Evolutionary conservation across 2,888 invertebrate species (phyloP).

Genomic region (Acanthosoma haemorrhoidale): DNA sequence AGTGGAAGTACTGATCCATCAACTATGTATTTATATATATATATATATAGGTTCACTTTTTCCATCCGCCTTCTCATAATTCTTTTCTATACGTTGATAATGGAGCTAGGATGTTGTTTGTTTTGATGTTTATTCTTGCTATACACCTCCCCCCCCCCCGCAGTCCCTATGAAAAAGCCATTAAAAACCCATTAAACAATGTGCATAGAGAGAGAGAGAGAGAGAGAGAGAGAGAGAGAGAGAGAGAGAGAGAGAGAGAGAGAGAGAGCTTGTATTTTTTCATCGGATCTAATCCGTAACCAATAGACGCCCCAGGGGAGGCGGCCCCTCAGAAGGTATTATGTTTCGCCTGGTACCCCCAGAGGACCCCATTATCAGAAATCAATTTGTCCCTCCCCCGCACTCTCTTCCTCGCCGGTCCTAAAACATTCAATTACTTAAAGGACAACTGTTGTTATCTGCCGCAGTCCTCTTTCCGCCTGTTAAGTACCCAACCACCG

Average conservation of each 20-base stretch:
- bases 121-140: too few species aligned
- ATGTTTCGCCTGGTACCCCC: constrained; percentile 15
- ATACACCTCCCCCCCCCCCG: neutral
- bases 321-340: neutral
- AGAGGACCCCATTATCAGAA: constrained; percentile 23
- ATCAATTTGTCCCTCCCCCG: constrained; percentile 18
- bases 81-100: too few species aligned
- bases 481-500: neutral
- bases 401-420: neutral
- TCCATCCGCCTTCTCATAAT: too few species aligned
- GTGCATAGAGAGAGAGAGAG: too few species aligned
- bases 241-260: too few species aligned
- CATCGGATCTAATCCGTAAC: neutral
- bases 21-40: too few species aligned
- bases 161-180: neutral
- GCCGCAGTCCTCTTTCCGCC: neutral
- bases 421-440: constrained; percentile 26
- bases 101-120: too few species aligned
- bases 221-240: too few species aligned
- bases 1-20: too few species aligned
- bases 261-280: neutral
- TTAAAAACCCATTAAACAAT: too few species aligned
- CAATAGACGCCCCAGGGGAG: neutral
- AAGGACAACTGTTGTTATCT: constrained; percentile 21
- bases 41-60: too few species aligned